These are phyloP conservation scores for Oriolus oriolus DNA, from an alignment of 2,113 vertebrate species.

Conservation along the genomic window DNA sequence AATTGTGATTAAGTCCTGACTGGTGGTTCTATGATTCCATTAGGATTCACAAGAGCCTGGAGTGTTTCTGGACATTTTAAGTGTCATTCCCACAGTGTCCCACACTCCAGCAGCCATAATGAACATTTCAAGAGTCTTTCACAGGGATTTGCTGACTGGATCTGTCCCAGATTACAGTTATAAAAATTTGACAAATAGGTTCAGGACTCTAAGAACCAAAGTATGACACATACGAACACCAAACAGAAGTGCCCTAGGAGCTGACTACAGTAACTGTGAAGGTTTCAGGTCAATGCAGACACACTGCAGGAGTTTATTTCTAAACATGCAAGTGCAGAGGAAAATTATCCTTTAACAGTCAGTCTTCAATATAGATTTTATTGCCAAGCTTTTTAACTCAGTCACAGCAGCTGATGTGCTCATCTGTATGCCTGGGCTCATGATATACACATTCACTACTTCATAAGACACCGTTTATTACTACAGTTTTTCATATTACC, in stretches of 20 bases:
- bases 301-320: background rate
- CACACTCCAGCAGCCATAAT: background rate
- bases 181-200: background rate
- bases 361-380: background rate
- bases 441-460: background rate
- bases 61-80: background rate
- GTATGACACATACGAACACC: background rate
- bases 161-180: background rate
- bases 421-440: background rate
- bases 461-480: background rate
- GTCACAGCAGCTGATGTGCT: background rate
- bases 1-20: background rate
- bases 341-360: background rate
- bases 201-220: constrained; percentile 16
- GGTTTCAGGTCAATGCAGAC: background rate
- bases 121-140: background rate
- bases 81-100: background rate
- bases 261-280: background rate
- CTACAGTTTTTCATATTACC: background rate
- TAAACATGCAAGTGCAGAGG: background rate
- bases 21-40: background rate
- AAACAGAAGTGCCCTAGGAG: background rate
- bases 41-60: background rate
- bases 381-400: background rate
- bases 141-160: background rate